Evolutionary conservation across 2,113 vertebrate genomes (phyloP), one percentile per base, ranked within the genome.

Genomic region (Cheilinus undulatus): DNA sequence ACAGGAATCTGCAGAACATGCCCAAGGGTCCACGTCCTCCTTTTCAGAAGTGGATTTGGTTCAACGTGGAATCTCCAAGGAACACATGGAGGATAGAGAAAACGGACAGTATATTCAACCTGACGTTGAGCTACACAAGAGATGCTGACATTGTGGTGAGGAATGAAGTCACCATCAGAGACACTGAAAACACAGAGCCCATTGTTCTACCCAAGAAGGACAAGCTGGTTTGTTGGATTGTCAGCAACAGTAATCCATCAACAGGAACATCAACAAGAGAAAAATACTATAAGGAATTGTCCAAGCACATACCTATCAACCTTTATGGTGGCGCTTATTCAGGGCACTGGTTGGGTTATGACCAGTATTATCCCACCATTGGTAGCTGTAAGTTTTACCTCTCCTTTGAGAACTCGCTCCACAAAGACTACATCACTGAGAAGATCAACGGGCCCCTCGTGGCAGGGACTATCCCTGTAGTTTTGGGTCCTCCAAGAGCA

Each of bases 31-130:
- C 91, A 12, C 93, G 94, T 34, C 95, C 95, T 36, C 73, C 91
- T 2, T 96, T 96, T 84, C 95, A 96, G 87, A 96, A 95, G 72
- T 96, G 95, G 96, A 94, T 96, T 80, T 96, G 96, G 95, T 96
- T 91, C 91, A 92, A 95, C 73, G 71, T 96, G 80, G 96, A 97
- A 77, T 96, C 95, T 28, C 95, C 95, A 7, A 94, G 92, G 10
- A 94, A 96, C 27, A 95, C 95, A 1, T 86, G 69, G 0, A 92
- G 90, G 38, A 94, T 89, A 72, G 89, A 86, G 50, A 93, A 94
- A 13, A 93, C 96, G 14, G 93, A 95, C 19, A 92, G 94, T 49
- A 84, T 95, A 15, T 96, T 96, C 75, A 96, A 96, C 73, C 84
- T 96, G 76, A 96, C 95, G 13, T 87, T 96, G 70, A 96, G 93